Evolutionary conservation across 2,113 vertebrate species (phyloP).

Genomic region (Serinus canaria): DNA sequence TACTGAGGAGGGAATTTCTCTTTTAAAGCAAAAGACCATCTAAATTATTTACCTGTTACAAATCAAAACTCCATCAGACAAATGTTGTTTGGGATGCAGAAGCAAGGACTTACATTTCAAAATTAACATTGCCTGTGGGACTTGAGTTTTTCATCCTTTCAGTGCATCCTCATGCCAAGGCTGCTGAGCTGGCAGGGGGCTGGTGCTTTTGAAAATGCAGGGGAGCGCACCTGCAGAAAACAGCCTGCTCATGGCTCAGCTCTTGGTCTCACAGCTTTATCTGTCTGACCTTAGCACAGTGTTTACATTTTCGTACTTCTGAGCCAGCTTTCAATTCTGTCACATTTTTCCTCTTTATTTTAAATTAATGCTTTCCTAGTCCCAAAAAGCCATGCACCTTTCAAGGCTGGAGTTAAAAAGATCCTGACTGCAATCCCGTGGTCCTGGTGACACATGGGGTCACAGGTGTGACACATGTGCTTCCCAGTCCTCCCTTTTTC

Average conservation of each 20-base stretch:
- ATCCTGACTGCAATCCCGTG: accelerated
- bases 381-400: neutral
- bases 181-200: neutral
- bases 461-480: neutral
- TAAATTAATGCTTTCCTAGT: neutral
- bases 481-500: neutral
- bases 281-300: neutral
- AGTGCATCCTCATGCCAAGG: neutral
- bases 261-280: neutral
- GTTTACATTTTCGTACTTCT: neutral
- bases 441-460: accelerated
- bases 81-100: neutral
- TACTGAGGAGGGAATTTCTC: neutral
- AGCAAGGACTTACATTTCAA: neutral
- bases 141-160: neutral
- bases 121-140: neutral
- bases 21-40: neutral
- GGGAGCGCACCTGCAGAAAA: neutral
- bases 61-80: neutral
- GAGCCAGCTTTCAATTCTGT: neutral
- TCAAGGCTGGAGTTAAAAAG: neutral
- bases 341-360: neutral
- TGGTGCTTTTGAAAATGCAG: neutral
- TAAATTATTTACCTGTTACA: neutral
- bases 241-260: neutral